Percentiles rank a stretch among this genome's conserved stretches.
These are phyloP conservation scores for Drosophila nigricruria DNA, from an alignment of 2,888 invertebrate species.

Conservation along the genomic window DNA sequence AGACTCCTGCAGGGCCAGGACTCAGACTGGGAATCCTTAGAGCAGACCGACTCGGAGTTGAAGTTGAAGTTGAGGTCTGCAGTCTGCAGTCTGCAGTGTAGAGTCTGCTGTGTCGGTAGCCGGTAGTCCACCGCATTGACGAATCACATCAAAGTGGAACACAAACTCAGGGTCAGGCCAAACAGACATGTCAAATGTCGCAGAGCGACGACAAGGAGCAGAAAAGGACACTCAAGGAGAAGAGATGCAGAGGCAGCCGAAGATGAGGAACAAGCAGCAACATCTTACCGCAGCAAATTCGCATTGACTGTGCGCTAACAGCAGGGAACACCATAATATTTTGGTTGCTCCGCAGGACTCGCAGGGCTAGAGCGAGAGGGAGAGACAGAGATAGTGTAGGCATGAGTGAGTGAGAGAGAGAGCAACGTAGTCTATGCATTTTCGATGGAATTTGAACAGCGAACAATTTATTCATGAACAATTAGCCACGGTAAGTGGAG, in stretches of 20 bases:
- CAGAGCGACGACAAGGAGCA: slow-evolving; percentile 64
- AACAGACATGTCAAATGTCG: slow-evolving; percentile 76
- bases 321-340: slow-evolving; percentile 83
- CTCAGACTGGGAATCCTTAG: slow-evolving; percentile 5
- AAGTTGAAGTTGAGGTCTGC: slow-evolving; percentile 6
- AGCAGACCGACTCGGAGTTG: background rate
- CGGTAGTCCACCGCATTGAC: slow-evolving; percentile 82
- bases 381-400: background rate
- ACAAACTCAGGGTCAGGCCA: slow-evolving; percentile 60
- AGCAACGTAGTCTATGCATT: slow-evolving; percentile 23
- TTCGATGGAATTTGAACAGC: slow-evolving; percentile 67
- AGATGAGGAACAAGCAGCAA: slow-evolving; percentile 64
- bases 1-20: slow-evolving; percentile 2
- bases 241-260: background rate
- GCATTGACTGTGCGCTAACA: slow-evolving; percentile 75
- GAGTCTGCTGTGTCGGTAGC: slow-evolving; percentile 56
- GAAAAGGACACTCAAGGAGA: slow-evolving; percentile 11
- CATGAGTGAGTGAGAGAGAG: background rate
- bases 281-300: slow-evolving; percentile 82
- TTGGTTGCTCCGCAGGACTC: slow-evolving; percentile 76
- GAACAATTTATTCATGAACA: slow-evolving; percentile 71
- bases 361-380: slow-evolving; percentile 19
- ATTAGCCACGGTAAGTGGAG: slow-evolving; percentile 77
- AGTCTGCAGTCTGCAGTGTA: background rate
- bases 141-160: slow-evolving; percentile 84